Evolutionary conservation across 1,140 invertebrate genomes (phyloP).

Genomic region (Leptopilina boulardi): DNA sequence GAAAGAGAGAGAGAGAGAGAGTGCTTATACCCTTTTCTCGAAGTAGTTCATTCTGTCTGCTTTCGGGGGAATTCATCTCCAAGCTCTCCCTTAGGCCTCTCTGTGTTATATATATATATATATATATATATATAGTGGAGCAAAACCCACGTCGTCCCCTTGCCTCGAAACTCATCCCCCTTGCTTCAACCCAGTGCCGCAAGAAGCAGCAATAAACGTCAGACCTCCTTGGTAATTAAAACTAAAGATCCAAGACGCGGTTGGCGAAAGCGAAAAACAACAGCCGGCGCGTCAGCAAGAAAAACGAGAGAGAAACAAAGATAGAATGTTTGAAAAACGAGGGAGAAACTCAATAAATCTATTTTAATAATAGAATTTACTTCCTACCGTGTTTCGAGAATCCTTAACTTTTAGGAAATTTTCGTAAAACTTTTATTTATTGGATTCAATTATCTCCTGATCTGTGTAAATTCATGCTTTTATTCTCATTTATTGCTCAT

Average conservation of each 20-base stretch:
- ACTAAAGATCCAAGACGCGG: constrained; percentile 70
- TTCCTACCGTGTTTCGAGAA: not conserved
- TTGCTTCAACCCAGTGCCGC: constrained; percentile 57
- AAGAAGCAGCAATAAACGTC: constrained; percentile 75
- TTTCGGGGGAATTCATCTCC: constrained; percentile 67
- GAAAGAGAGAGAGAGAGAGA: too few relatives aligned
- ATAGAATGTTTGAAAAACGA: constrained; percentile 37
- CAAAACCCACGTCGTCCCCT: constrained; percentile 41
- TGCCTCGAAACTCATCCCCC: constrained; percentile 54
- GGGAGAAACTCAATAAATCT: constrained; percentile 4
- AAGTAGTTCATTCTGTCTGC: constrained; percentile 66
- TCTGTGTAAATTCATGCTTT: too few relatives aligned
- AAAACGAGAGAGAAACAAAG: constrained; percentile 35
- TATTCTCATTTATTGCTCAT: too few relatives aligned
- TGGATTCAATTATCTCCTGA: too few relatives aligned
- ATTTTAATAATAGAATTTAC: not conserved
- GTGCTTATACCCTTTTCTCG: constrained; percentile 12
- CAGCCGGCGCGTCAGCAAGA: constrained; percentile 55
- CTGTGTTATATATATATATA: too few relatives aligned
- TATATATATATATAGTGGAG: too few relatives aligned
- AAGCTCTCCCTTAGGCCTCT: constrained; percentile 52
- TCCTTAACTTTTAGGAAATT: too few relatives aligned
- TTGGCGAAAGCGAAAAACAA: constrained; percentile 69
- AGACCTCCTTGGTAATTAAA: constrained; percentile 72
- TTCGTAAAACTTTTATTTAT: too few relatives aligned